Evolutionary conservation across 2,797 vertebrate genomes (phyloP).

Genomic region (Cygnus olor): DNA sequence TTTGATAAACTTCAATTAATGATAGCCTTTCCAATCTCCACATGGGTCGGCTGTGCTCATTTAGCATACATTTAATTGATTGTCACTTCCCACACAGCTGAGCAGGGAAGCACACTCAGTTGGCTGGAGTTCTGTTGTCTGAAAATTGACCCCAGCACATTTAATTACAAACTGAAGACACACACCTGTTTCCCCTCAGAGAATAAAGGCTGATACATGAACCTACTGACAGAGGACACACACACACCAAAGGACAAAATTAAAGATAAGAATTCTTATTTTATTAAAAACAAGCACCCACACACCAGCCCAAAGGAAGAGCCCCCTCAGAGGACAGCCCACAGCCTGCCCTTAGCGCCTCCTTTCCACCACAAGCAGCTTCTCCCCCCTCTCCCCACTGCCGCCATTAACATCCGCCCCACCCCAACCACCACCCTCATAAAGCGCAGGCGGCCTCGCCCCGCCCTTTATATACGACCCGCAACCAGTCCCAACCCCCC

Average conservation of each 20-base stretch:
- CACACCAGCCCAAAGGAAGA: too few relatives aligned
- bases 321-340: too few relatives aligned
- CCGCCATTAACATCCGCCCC: accelerated
- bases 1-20: background rate
- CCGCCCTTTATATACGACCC: too few relatives aligned
- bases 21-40: background rate
- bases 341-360: too few relatives aligned
- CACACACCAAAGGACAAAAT: accelerated
- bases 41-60: background rate
- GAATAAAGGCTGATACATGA: background rate
- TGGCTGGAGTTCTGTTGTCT: background rate
- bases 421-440: accelerated
- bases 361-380: too few relatives aligned
- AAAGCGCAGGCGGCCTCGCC: accelerated
- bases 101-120: accelerated
- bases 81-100: background rate
- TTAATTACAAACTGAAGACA: background rate
- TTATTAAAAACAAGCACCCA: too few relatives aligned
- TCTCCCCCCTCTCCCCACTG: too few relatives aligned
- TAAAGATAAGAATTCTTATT: background rate
- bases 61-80: background rate
- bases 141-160: background rate
- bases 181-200: background rate
- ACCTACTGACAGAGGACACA: background rate
- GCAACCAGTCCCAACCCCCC: background rate